These are phyloP conservation scores for Oithona nana DNA, from an alignment of 2,888 invertebrate species.

Conservation along the genomic window DNA sequence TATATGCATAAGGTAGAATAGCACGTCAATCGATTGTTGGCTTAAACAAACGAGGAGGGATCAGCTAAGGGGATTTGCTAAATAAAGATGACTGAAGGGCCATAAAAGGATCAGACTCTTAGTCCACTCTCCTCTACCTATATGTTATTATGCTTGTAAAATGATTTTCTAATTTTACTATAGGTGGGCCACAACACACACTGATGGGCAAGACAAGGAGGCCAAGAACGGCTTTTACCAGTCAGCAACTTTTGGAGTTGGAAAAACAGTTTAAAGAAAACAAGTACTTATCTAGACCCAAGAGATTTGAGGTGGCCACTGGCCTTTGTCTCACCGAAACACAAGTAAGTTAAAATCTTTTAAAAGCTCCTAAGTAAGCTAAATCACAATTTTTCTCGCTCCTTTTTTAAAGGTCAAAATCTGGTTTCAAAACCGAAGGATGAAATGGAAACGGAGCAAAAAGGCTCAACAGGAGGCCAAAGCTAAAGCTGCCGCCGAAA, in stretches of 20 bases:
- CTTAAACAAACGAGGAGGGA: background rate
- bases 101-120: background rate
- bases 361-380: constrained; percentile 18
- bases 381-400: background rate
- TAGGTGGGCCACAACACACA: constrained; percentile 26
- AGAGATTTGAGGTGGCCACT: constrained; percentile 95
- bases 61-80: background rate
- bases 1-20: background rate
- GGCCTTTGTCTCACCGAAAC: constrained; percentile 94
- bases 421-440: constrained; percentile 94
- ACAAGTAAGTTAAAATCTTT: constrained; percentile 42
- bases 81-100: background rate
- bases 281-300: constrained; percentile 93
- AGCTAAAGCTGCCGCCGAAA: constrained; percentile 17
- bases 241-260: constrained; percentile 85
- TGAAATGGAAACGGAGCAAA: constrained; percentile 97
- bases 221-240: constrained; percentile 93
- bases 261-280: constrained; percentile 98
- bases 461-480: constrained; percentile 49
- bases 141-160: background rate
- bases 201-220: constrained; percentile 66
- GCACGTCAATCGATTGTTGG: background rate
- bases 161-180: background rate
- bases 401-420: constrained; percentile 59
- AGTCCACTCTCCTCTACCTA: background rate